A percentile compares a stretch with the other conserved stretches of the same genome.
phyloP scores from a whole-genome alignment of 2,113 vertebrate species.

The Leiothrix lutea region DNA sequence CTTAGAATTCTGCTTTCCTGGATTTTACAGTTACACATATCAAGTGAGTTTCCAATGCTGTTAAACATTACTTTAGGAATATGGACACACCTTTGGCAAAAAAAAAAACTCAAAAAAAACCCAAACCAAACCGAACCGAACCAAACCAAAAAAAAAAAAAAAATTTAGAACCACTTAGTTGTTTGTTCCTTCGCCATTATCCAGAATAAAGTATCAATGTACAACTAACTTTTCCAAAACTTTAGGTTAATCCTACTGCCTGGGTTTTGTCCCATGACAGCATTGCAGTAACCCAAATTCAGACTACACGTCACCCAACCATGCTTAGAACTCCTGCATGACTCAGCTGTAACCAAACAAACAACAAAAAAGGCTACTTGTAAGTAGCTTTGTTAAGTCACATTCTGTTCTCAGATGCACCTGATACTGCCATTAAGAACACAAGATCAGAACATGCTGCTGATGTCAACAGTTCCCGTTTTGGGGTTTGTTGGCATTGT shows the following conservation, averaged over 20 bases:
- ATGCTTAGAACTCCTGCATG: not conserved
- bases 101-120: no score
- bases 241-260: not conserved
- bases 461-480: not conserved
- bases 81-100: not conserved
- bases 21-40: not conserved
- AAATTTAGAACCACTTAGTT: not conserved
- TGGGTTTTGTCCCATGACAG: not conserved
- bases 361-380: not conserved
- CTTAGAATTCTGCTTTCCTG: not conserved
- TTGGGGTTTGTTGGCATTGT: rapidly evolving
- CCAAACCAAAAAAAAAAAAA: not conserved
- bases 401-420: not conserved
- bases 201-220: not conserved
- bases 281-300: not conserved
- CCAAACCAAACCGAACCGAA: no score
- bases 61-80: not conserved
- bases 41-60: not conserved
- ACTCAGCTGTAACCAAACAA: not conserved
- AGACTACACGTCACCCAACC: not conserved
- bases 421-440: not conserved
- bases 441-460: not conserved
- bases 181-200: not conserved
- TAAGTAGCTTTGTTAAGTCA: not conserved
- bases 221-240: not conserved